A percentile compares a stretch with the other conserved stretches of the same genome.
phyloP scores from a whole-genome alignment of 2,888 invertebrate species.

The Clistopyga incitator region DNA sequence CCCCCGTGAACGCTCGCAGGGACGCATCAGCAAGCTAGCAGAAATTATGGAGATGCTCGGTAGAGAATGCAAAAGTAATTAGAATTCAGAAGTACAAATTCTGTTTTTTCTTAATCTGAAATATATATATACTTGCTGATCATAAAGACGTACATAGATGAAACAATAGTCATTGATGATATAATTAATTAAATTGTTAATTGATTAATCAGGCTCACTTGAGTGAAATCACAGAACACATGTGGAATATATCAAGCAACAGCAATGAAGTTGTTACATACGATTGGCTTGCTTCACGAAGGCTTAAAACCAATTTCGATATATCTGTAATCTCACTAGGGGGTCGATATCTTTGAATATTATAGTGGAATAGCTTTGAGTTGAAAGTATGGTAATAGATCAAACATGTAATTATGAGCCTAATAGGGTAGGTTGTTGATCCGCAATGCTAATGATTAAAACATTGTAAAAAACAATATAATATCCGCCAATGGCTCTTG shows the following conservation, averaged over 20 bases:
- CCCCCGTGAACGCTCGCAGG: constrained; percentile 71
- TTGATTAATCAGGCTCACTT: no score
- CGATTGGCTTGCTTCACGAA: neutral
- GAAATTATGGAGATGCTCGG: neutral
- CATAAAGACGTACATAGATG: neutral
- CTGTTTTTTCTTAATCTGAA: neutral
- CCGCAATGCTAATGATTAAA: constrained; percentile 10
- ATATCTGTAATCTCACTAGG: neutral
- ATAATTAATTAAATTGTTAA: no score
- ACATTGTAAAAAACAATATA: constrained; percentile 3
- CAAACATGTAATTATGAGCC: neutral
- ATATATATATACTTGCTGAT: neutral
- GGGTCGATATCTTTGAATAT: neutral
- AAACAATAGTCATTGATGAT: neutral
- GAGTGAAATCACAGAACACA: neutral
- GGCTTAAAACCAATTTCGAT: neutral
- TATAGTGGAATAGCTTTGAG: neutral
- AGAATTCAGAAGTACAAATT: neutral
- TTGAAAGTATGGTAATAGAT: neutral
- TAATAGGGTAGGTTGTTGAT: neutral
- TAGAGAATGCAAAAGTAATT: neutral
- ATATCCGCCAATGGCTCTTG: constrained; percentile 21
- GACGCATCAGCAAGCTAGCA: constrained; percentile 66
- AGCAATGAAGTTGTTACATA: neutral
- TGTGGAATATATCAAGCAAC: neutral